A percentile compares a stretch with the other conserved stretches of the same genome.
Conservation (phyloP, 2,888 invertebrate species). For the Megaustenia siamemsis region DNA sequence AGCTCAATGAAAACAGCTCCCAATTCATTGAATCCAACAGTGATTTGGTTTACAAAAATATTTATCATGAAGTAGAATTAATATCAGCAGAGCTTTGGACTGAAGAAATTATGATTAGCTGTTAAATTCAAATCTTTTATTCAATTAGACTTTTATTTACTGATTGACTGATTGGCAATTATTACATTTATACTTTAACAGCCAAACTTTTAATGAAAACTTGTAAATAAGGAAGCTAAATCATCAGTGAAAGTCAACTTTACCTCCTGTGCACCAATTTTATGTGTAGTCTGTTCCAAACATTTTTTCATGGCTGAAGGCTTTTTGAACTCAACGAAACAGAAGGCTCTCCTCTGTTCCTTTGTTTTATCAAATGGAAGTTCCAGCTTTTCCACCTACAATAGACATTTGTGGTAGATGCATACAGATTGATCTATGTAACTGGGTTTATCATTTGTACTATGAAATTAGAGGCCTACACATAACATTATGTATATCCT, state of each 20-base stretch:
- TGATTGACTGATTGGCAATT: background rate
- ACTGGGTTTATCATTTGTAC: no score
- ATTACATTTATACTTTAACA: no score
- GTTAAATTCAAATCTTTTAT: constrained; percentile 13
- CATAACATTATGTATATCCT: no score
- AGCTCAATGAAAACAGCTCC: constrained; percentile 25
- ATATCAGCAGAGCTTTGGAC: constrained; percentile 15
- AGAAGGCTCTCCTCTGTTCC: constrained; percentile 97
- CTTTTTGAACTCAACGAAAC: constrained; percentile 97
- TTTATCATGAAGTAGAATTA: constrained; percentile 26
- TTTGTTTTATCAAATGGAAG: constrained; percentile 98
- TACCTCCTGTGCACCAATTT: constrained; percentile 91
- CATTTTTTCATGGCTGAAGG: constrained; percentile 93
- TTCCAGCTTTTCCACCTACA: constrained; percentile 94
- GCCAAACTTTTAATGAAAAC: background rate
- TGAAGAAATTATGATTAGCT: background rate
- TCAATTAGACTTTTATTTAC: background rate
- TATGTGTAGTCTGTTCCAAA: constrained; percentile 64
- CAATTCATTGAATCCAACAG: constrained; percentile 29
- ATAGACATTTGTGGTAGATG: background rate
- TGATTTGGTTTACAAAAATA: constrained; percentile 12
- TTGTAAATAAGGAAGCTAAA: background rate
- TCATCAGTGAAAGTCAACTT: background rate
- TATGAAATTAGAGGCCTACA: no score
- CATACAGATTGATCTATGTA: background rate